Base-by-base conservation (phyloP, 2,797 vertebrate genomes). In the Rousettus madagascariensis region DNA sequence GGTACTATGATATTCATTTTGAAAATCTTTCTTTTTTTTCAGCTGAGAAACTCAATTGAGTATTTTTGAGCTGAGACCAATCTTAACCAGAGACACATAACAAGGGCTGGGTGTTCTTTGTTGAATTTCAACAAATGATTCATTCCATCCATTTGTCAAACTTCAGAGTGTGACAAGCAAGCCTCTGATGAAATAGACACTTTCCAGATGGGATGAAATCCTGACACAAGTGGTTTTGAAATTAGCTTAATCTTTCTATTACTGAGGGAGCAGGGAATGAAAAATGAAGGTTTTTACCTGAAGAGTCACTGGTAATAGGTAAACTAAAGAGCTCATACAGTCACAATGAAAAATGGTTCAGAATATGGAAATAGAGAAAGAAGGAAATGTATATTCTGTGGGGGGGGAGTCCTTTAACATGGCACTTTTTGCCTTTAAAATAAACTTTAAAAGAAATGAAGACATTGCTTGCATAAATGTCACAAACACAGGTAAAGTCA, bases 201-300 rank as follows among this genome's bases (percentile, higher is more conserved):
- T 75, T 95, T 90, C 51, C 68, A 96, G 85, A 88, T 90, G 74
- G 72, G 55, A 86, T 90, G 57, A 96, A 95, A 93, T 86, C 78
- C 63, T 95, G 51, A 95, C 82, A 95, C 51, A 96, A 94, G 28
- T 38, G 94, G 57, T 84, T 95, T 91, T 87, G 80, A 95, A 95
- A 96, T 95, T 93, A 92, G 72, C 74, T 93, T 96, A 91, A 82
- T 96, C 74, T 83, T 91, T 96, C 71, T 92, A 74, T 75, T 96
- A 86, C 49, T 85, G 61, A 88, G 8, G 3, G 51, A 95, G 33
- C 7, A 12, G 41, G 43, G 36, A 69, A 95, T 96, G 72, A 96
- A 96, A 96, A 92, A 85, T 94, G 68, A 92, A 90, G 63, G 24
- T 24, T 93, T 97, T 92, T 86, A 87, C 61, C 53, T 84, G 69